Evolutionary conservation across 2,888 invertebrate species (phyloP).

Genomic region (Eulithis prunata): DNA sequence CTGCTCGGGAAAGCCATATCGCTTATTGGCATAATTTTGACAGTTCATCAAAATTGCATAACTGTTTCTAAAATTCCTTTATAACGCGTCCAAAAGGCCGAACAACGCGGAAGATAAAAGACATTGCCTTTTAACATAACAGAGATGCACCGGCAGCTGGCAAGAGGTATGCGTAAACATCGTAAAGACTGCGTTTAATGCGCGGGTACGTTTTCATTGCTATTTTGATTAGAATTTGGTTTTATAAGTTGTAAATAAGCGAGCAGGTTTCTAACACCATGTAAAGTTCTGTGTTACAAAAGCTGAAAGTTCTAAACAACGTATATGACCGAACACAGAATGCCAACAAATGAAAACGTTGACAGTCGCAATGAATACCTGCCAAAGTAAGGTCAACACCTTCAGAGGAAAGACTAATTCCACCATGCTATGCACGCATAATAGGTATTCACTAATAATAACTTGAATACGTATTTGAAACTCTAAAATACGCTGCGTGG

Average conservation of each 20-base stretch:
- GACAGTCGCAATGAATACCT: no score
- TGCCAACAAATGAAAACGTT: no score
- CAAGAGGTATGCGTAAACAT: constrained; percentile 43
- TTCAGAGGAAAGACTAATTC: no score
- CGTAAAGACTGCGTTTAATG: constrained; percentile 38
- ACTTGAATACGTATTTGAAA: no score
- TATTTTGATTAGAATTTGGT: constrained; percentile 17
- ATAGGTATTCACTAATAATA: no score
- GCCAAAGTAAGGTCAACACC: no score
- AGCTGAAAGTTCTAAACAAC: not conserved
- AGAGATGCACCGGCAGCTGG: constrained; percentile 38
- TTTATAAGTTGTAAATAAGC: not conserved
- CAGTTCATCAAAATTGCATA: constrained; percentile 13
- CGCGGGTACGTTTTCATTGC: constrained; percentile 16
- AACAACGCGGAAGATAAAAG: constrained; percentile 38
- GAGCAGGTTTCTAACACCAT: not conserved
- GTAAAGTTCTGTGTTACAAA: not conserved
- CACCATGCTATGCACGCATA: no score
- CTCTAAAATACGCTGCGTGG: no score
- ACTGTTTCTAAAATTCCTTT: constrained; percentile 22
- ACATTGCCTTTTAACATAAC: constrained; percentile 31
- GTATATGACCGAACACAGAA: no score
- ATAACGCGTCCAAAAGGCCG: constrained; percentile 17
- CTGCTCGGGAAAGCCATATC: not conserved
- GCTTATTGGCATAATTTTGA: not conserved